These are phyloP conservation scores for Esox masquinongy DNA, from an alignment of 2,797 vertebrate genomes.

Conservation along the genomic window DNA sequence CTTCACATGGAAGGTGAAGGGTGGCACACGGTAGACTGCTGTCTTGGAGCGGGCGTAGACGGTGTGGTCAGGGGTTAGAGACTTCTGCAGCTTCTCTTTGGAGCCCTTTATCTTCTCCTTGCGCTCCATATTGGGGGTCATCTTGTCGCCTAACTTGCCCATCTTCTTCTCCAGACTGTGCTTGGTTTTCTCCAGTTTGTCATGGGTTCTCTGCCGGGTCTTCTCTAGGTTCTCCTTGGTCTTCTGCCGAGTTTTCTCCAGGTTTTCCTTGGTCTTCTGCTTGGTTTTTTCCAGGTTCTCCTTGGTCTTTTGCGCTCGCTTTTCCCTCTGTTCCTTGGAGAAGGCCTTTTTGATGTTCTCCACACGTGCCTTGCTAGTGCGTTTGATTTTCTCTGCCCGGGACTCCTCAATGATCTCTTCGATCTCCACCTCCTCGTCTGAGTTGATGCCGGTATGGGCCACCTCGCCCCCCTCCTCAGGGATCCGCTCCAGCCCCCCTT, in stretches of 20 bases:
- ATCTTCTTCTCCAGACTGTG: constrained; percentile 93
- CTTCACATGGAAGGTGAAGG: constrained; percentile 98
- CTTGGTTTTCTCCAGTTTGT: constrained; percentile 91
- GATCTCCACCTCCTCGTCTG: constrained; percentile 92
- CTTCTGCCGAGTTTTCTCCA: constrained; percentile 92
- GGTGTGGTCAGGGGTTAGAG: constrained; percentile 88
- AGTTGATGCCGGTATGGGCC: constrained; percentile 75
- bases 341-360: constrained; percentile 96
- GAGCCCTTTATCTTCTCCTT: constrained; percentile 89
- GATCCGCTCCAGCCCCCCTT: constrained; percentile 76
- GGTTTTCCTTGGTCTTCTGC: constrained; percentile 89
- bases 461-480: constrained; percentile 79
- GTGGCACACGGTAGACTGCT: constrained; percentile 93
- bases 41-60: constrained; percentile 89
- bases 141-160: constrained; percentile 89
- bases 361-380: constrained; percentile 87
- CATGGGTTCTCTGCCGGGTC: constrained; percentile 86
- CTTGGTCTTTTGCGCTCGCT: constrained; percentile 86
- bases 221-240: constrained; percentile 94
- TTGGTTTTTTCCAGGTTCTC: constrained; percentile 93
- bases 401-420: constrained; percentile 96
- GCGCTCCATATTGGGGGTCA: constrained; percentile 85
- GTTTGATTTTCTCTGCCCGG: constrained; percentile 89
- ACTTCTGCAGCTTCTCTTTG: constrained; percentile 91
- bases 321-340: constrained; percentile 96